Evolutionary conservation across 2,888 invertebrate genomes (phyloP).

Genomic region (Pterobdella sp.): DNA sequence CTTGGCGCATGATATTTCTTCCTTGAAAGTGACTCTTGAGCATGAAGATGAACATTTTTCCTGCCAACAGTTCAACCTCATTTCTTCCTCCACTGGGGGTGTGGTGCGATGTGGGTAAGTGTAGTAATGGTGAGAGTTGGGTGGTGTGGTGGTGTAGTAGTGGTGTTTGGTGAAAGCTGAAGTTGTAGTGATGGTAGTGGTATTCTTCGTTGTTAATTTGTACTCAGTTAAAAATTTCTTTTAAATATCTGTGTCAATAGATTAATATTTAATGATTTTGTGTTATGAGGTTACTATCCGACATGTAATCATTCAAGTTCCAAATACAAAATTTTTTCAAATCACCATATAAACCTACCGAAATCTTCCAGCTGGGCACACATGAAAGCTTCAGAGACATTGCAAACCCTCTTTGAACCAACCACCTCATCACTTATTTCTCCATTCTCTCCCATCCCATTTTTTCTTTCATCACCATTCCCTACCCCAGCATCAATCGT

Average conservation of each 20-base stretch:
- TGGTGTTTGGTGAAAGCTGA: background rate
- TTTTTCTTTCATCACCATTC: no score
- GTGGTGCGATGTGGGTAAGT: background rate
- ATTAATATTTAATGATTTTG: no score
- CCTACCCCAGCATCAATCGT: background rate
- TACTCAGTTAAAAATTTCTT: no score
- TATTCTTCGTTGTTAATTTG: no score
- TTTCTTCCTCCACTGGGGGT: background rate
- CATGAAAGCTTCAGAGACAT: slow-evolving; percentile 8
- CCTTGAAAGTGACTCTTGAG: background rate
- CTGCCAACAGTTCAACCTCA: background rate
- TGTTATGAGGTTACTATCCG: no score
- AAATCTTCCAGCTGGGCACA: slow-evolving; percentile 12
- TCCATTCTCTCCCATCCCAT: background rate
- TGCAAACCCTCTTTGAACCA: background rate
- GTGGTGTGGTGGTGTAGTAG: background rate
- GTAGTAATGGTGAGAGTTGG: background rate
- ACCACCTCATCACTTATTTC: background rate
- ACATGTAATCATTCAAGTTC: no score
- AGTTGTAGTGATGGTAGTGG: no score
- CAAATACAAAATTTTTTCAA: background rate
- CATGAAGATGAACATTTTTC: slow-evolving; percentile 9
- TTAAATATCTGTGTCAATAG: no score
- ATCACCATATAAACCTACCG: background rate
- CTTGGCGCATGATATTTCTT: slow-evolving; percentile 19